Evolutionary conservation across 2,888 invertebrate genomes (phyloP), one percentile per base, ranked within the genome.

Genomic region (Euproctis similis): DNA sequence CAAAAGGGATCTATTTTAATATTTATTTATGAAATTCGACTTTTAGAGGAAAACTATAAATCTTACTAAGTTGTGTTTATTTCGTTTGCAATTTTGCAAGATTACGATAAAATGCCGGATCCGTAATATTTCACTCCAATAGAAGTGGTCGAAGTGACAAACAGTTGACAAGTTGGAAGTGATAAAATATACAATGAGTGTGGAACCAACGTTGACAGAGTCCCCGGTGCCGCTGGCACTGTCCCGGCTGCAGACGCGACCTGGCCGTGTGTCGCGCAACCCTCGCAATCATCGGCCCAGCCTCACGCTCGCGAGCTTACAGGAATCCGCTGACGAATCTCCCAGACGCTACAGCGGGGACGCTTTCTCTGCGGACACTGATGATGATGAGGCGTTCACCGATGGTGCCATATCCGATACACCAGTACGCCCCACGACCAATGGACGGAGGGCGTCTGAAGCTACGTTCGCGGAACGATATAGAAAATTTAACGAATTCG

Each of bases 151-250:
- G 42, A 54, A 65, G 63, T 70, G 65, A 47, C 38, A 25, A 44
- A 53, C 46, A 56, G 44, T 55, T 47, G 46, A 47, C 39, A 32
- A 63, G 61, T 66, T 60, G 34, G 36, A n/a, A 54, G 59, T 61
- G 58, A 30, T 49, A 45, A 44, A n/a, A n/a, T n/a, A 44, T 49
- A 48, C 75, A 52, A 82, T 77, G 82, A 84, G 75, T 65, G 68
- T 71, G 53, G 82, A 82, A 51, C 70, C 80, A 25, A 82, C 82
- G 28, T 37, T 84, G 51, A 80, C 81, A 31, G 82, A 84, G 65
- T 77, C 82, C 42, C 84, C 84, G 39, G 84, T 84, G 60, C 80
- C 84, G 30, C 53, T 84, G 60, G 81, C 84, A 30, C 60, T 84
- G 55, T 74, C 82, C 42, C 63, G 82, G 39, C 61, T 73, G 36